These are phyloP conservation scores for Ligdia adustata DNA, from an alignment of 2,888 invertebrate species.

Conservation along the genomic window DNA sequence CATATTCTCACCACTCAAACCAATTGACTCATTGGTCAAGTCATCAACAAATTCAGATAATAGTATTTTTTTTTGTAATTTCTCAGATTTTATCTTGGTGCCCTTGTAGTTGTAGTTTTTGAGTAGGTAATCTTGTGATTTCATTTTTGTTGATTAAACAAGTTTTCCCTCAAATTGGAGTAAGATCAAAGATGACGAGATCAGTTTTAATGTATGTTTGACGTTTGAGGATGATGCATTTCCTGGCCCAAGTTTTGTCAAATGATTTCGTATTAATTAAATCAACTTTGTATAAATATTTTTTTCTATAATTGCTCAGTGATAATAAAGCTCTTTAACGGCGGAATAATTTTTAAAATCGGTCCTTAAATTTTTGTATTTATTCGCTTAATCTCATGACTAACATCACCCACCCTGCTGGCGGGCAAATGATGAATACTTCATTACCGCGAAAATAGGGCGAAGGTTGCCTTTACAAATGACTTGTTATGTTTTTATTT, in stretches of 20 bases:
- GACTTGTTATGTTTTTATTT: constrained; percentile 59
- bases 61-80: not conserved
- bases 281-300: not conserved
- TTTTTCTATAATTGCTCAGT: not conserved
- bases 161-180: no score
- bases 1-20: not conserved
- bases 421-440: constrained; percentile 67
- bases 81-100: no score
- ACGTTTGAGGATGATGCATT: no score
- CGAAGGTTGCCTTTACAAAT: constrained; percentile 60
- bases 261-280: not conserved
- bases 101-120: not conserved
- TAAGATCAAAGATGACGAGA: no score
- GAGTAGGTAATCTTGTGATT: no score
- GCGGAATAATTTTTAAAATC: no score
- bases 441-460: constrained; percentile 70
- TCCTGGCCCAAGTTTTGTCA: not conserved
- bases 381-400: not conserved
- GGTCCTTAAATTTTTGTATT: no score
- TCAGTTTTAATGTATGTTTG: no score
- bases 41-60: not conserved
- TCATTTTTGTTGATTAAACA: no score
- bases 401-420: constrained; percentile 35
- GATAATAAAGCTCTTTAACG: not conserved
- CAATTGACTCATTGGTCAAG: not conserved